These are phyloP conservation scores for Lepilemur septentrionalis DNA, from an alignment of 2,797 vertebrate genomes.

Conservation along the genomic window DNA sequence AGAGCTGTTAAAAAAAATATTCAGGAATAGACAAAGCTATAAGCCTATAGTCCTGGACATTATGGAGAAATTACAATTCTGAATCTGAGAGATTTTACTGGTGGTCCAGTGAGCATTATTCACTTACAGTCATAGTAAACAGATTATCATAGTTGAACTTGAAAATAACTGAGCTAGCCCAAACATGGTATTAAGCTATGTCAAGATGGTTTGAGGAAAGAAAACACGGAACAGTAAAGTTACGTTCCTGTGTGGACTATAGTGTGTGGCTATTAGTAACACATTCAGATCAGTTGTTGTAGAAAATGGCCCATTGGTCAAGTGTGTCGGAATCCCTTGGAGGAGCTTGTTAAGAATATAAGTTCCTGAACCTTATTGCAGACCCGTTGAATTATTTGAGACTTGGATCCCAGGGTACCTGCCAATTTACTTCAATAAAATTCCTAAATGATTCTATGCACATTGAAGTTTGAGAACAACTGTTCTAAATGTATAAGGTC, in stretches of 20 bases:
- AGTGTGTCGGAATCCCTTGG: background rate
- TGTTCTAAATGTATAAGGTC: background rate
- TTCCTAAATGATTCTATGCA: background rate
- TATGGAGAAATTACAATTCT: background rate
- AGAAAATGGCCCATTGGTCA: background rate
- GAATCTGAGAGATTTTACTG: background rate
- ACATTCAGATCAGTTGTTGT: background rate
- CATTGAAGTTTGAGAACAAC: background rate
- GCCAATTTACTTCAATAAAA: conserved; percentile 23
- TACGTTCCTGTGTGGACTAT: background rate
- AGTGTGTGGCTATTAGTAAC: background rate
- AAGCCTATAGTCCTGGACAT: background rate
- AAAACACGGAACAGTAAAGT: background rate
- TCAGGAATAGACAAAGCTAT: background rate
- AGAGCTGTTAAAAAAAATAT: background rate
- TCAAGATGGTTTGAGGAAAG: background rate
- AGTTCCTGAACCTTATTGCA: background rate
- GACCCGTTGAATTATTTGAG: background rate
- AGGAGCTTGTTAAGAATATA: background rate
- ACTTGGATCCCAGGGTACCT: background rate
- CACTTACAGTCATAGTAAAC: background rate
- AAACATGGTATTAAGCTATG: background rate
- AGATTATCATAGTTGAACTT: background rate
- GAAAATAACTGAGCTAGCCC: background rate
- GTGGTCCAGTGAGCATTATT: conserved; percentile 19